A percentile compares a stretch with the other conserved stretches of the same genome.
Conservation (phyloP, 2,888 invertebrate species). For the Bombyx huttoni region DNA sequence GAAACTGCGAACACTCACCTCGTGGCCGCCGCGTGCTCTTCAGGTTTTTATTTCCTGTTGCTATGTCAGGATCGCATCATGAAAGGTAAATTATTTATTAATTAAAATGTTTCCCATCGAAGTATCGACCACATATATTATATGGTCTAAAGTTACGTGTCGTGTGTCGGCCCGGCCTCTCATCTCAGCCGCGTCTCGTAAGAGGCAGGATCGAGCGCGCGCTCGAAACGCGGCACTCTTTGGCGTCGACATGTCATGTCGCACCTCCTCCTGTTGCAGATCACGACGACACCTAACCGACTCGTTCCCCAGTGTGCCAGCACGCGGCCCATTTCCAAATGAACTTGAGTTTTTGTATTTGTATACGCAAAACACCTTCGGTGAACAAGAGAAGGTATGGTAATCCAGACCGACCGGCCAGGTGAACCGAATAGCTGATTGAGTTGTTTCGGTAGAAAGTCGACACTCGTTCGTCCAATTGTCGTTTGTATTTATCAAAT, state of each 20-base stretch:
- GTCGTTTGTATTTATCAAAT: neutral
- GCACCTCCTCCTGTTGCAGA: constrained; percentile 3
- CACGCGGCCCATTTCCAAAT: constrained; percentile 16
- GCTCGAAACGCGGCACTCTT: too few relatives aligned
- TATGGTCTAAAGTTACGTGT: neutral
- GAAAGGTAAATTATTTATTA: neutral
- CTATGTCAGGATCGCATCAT: neutral
- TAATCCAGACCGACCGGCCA: too few relatives aligned
- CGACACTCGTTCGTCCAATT: too few relatives aligned
- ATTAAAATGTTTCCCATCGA: neutral
- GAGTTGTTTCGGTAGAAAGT: too few relatives aligned
- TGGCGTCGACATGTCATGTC: too few relatives aligned
- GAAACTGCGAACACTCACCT: constrained; percentile 3
- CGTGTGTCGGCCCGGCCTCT: neutral
- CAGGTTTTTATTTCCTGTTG: neutral
- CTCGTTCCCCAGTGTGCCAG: constrained; percentile 1
- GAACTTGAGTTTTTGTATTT: too few relatives aligned
- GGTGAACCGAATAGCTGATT: too few relatives aligned
- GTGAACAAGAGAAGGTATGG: too few relatives aligned
- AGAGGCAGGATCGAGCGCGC: too few relatives aligned
- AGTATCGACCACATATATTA: neutral
- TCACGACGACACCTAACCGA: constrained; percentile 1
- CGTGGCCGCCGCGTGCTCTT: constrained; percentile 1
- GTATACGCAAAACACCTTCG: too few relatives aligned
- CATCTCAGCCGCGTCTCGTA: neutral